Evolutionary conservation across 2,113 vertebrate species (phyloP).

Genomic region (Mobula hypostoma): DNA sequence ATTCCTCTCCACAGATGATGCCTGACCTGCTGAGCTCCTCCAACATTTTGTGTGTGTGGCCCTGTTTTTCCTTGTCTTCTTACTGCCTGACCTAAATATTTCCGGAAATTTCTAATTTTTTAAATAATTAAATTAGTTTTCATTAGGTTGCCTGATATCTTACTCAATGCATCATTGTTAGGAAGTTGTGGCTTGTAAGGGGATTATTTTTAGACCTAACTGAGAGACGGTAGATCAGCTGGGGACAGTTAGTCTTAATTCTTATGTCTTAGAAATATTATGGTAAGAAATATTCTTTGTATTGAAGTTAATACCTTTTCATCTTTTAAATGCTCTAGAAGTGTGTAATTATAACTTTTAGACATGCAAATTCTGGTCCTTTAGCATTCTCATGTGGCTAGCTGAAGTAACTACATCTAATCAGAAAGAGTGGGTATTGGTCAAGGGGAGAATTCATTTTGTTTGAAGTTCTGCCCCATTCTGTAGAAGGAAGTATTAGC

Average conservation of each 20-base stretch:
- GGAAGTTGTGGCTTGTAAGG: background rate
- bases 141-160: background rate
- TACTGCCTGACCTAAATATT: background rate
- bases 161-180: background rate
- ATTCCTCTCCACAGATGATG: too few species aligned
- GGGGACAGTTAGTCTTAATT: background rate
- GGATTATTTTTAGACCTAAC: background rate
- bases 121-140: background rate
- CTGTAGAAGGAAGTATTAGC: background rate
- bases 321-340: background rate
- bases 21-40: too few species aligned
- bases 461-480: background rate
- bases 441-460: background rate
- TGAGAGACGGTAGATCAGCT: background rate
- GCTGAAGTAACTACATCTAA: background rate
- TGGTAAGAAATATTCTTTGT: background rate
- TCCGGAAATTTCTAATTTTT: too few species aligned
- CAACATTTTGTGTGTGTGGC: too few species aligned
- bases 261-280: background rate
- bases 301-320: background rate
- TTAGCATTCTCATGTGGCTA: constrained; percentile 26
- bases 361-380: background rate
- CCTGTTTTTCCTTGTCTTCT: background rate
- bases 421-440: background rate
- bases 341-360: background rate